These are phyloP conservation scores for Rhinopomastus cyanomelas DNA, from an alignment of 2,113 vertebrate genomes.

Conservation along the genomic window DNA sequence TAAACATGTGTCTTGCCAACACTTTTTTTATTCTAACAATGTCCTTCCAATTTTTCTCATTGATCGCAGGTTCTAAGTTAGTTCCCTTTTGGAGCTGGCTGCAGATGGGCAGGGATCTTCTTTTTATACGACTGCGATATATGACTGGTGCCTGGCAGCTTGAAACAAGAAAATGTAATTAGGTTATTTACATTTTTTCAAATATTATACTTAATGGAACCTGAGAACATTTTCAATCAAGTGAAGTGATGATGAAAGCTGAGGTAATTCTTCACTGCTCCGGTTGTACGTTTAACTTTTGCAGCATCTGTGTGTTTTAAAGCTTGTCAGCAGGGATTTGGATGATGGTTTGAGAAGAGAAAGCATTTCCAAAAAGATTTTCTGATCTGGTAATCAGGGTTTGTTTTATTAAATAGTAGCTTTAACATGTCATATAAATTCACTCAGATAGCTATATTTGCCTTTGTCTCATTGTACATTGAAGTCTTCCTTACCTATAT, in stretches of 20 bases:
- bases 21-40: slow-evolving; percentile 14
- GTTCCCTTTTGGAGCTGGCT: slow-evolving; percentile 99
- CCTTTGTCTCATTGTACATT: background rate
- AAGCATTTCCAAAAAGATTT: slow-evolving; percentile 1
- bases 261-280: slow-evolving; percentile 49
- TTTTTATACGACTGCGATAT: slow-evolving; percentile 94
- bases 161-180: slow-evolving; percentile 82
- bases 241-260: slow-evolving; percentile 68
- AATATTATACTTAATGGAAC: slow-evolving; percentile 53
- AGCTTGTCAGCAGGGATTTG: background rate
- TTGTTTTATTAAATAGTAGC: slow-evolving; percentile 5
- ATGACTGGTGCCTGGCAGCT: slow-evolving; percentile 93
- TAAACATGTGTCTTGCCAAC: background rate
- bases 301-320: slow-evolving; percentile 23
- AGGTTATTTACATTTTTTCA: slow-evolving; percentile 66
- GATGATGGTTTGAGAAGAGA: slow-evolving; percentile 14
- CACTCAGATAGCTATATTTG: slow-evolving; percentile 24
- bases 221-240: slow-evolving; percentile 59
- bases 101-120: slow-evolving; percentile 94
- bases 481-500: background rate
- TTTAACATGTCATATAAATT: background rate
- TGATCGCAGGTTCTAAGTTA: slow-evolving; percentile 90
- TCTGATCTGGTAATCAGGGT: background rate
- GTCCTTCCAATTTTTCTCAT: slow-evolving; percentile 22
- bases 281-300: slow-evolving; percentile 38